Evolutionary conservation across 2,888 invertebrate genomes (phyloP).

Genomic region (Caenorhabditis virilis): DNA sequence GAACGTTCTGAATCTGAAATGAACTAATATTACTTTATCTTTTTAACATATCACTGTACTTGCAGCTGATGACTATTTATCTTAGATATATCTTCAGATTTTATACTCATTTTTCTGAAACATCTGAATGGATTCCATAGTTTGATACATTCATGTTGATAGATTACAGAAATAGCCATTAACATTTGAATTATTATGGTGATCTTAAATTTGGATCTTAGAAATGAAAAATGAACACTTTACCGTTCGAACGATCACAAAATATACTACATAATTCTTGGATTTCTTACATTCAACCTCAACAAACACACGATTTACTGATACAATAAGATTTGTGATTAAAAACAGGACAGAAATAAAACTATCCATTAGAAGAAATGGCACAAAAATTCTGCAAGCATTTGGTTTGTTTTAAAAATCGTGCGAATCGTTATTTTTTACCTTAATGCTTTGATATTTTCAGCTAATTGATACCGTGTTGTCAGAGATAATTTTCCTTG

Average conservation of each 20-base stretch:
- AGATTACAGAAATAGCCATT: slow-evolving; percentile 27
- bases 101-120: no score
- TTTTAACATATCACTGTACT: no score
- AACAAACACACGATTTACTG: slow-evolving; percentile 14
- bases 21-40: no score
- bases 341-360: slow-evolving; percentile 24
- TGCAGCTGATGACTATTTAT: no score
- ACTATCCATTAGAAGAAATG: slow-evolving; percentile 30
- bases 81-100: no score
- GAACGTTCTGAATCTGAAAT: slow-evolving; percentile 34
- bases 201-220: no score
- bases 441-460: slow-evolving; percentile 38
- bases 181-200: slow-evolving; percentile 28
- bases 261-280: slow-evolving; percentile 1
- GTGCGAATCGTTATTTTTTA: not conserved
- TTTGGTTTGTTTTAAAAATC: not conserved
- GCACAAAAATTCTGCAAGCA: slow-evolving; percentile 37
- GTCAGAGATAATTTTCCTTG: slow-evolving; percentile 18
- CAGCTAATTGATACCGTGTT: slow-evolving; percentile 27
- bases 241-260: slow-evolving; percentile 31
- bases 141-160: slow-evolving; percentile 30
- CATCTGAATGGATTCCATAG: no score
- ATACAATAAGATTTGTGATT: slow-evolving; percentile 18
- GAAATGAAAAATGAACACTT: no score
- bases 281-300: slow-evolving; percentile 26